phyloP scores from a whole-genome alignment of 2,888 invertebrate species.

The Mythimna albipuncta region DNA sequence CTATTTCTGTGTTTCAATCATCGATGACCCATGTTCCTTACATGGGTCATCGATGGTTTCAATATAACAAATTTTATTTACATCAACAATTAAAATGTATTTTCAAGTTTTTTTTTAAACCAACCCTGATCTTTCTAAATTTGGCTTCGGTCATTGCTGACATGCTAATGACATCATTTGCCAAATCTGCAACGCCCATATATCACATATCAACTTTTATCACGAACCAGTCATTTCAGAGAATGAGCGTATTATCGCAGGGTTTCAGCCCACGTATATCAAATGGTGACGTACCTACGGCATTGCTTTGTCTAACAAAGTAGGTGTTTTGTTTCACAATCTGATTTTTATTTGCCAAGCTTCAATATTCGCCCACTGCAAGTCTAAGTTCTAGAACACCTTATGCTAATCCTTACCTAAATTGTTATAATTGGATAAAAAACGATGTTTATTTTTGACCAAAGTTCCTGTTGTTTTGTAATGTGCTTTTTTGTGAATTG shows the following conservation, averaged over 20 bases:
- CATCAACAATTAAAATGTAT: background rate
- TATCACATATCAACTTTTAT: conserved; percentile 60
- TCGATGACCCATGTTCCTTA: no score
- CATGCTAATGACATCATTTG: conserved; percentile 67
- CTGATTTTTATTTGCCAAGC: conserved; percentile 54
- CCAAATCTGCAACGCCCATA: conserved; percentile 52
- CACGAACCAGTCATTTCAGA: conserved; percentile 53
- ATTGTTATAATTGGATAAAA: conserved; percentile 34
- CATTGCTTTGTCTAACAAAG: conserved; percentile 54
- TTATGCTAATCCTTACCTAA: conserved; percentile 41
- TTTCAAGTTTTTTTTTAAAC: conserved; percentile 13
- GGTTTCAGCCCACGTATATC: conserved; percentile 62
- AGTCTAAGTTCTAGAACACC: conserved; percentile 39
- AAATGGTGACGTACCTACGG: conserved; percentile 54
- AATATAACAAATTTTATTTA: background rate
- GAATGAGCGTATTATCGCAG: conserved; percentile 51
- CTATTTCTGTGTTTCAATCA: conserved; percentile 3
- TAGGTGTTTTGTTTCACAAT: conserved; percentile 58
- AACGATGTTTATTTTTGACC: conserved; percentile 12
- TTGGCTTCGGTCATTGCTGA: conserved; percentile 46
- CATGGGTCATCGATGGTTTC: no score
- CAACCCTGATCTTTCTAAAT: conserved; percentile 68
- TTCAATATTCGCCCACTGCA: conserved; percentile 51
- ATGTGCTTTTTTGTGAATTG: conserved; percentile 26
- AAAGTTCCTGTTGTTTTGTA: conserved; percentile 36